Conservation (phyloP, 2,113 vertebrate species). For the Corapipo altera region DNA sequence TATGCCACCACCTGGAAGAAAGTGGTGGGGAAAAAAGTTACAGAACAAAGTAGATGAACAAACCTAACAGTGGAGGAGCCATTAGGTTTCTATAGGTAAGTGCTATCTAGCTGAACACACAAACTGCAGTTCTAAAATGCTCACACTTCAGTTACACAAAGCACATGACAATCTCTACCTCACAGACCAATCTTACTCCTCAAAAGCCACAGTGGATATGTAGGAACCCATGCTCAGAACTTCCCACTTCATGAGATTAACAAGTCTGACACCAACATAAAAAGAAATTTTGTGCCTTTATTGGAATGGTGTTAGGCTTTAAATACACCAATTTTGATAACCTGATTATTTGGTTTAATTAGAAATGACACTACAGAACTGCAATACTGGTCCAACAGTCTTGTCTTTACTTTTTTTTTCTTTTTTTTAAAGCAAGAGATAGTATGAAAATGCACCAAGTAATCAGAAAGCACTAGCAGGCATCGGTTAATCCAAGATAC, state of each 20-base stretch:
- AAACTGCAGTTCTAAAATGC: constrained; percentile 44
- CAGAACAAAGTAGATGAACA: constrained; percentile 69
- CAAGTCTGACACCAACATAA: constrained; percentile 80
- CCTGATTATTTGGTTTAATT: constrained; percentile 85
- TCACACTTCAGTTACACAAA: constrained; percentile 70
- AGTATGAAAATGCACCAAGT: constrained; percentile 76
- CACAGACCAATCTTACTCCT: constrained; percentile 59
- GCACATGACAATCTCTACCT: constrained; percentile 67
- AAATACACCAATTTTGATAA: constrained; percentile 89
- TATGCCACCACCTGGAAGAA: constrained; percentile 51
- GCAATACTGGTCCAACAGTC: constrained; percentile 90
- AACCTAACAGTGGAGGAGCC: constrained; percentile 57
- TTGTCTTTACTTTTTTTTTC: constrained; percentile 73
- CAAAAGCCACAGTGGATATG: constrained; percentile 58
- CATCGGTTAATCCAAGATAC: constrained; percentile 78
- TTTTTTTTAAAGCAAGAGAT: constrained; percentile 73
- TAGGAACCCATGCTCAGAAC: constrained; percentile 69
- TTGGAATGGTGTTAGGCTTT: constrained; percentile 93
- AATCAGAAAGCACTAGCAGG: constrained; percentile 83
- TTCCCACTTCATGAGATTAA: constrained; percentile 72
- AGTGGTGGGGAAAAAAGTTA: constrained; percentile 46
- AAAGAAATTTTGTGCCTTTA: constrained; percentile 93
- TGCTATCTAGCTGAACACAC: constrained; percentile 72
- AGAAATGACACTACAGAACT: constrained; percentile 82
- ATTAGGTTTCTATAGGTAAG: constrained; percentile 42